These are phyloP conservation scores for Capricornis sumatraensis DNA, from an alignment of 2,113 vertebrate species.

Conservation along the genomic window DNA sequence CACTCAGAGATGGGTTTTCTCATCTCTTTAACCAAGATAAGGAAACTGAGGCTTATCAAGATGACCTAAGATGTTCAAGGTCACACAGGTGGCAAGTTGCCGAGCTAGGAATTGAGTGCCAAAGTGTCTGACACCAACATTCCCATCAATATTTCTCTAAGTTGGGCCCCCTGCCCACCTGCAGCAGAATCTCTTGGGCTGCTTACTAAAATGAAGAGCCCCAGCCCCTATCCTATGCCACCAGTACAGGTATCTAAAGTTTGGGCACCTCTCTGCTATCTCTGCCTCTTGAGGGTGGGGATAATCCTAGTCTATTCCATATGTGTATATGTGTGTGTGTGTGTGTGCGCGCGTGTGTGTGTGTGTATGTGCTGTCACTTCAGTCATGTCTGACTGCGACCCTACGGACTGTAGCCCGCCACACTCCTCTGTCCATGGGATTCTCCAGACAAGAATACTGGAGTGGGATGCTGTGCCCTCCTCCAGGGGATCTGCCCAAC, in stretches of 20 bases:
- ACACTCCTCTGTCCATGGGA: background rate
- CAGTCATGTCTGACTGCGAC: background rate
- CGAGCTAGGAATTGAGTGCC: background rate
- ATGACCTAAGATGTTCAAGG: background rate
- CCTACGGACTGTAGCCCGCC: background rate
- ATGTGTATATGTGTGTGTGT: fast-evolving
- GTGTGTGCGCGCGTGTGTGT: no score
- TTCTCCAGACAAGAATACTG: background rate
- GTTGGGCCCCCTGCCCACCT: background rate
- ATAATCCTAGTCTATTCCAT: background rate
- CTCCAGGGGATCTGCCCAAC: background rate
- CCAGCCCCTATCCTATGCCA: background rate
- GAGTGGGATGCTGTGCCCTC: background rate
- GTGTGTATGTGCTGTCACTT: background rate
- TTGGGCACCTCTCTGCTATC: background rate
- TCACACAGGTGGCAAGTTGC: background rate
- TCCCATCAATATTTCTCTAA: background rate
- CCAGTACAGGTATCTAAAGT: background rate
- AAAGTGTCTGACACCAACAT: background rate
- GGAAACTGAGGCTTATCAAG: background rate
- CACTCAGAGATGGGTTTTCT: background rate
- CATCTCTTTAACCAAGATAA: constrained; percentile 1
- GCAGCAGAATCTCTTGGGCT: background rate
- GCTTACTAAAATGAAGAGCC: background rate
- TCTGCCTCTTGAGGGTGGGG: background rate